Evolutionary conservation across 2,113 vertebrate species (phyloP).

Genomic region (Pagrus major): DNA sequence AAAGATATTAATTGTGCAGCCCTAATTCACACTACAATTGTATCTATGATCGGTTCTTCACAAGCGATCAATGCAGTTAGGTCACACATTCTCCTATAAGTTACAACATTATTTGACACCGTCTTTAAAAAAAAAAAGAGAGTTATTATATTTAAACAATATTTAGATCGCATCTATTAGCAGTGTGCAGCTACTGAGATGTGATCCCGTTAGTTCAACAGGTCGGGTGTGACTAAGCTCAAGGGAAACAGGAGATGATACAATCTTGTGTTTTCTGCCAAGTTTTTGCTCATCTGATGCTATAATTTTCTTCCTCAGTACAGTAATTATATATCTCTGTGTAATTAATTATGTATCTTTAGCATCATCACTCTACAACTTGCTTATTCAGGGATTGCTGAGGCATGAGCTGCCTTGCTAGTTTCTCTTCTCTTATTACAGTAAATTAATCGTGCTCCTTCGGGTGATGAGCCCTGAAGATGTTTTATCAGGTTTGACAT

Average conservation of each 20-base stretch:
- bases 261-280: background rate
- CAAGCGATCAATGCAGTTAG: background rate
- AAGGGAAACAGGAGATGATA: background rate
- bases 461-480: constrained; percentile 57
- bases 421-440: constrained; percentile 58
- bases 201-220: background rate
- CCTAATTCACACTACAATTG: background rate
- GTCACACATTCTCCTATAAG: background rate
- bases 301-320: constrained; percentile 8
- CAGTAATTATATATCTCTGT: too few relatives aligned
- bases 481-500: constrained; percentile 68
- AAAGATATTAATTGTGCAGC: too few relatives aligned
- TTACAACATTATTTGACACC: background rate
- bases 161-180: background rate
- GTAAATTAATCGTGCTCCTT: constrained; percentile 61
- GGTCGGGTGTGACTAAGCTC: background rate
- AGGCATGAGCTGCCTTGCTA: constrained; percentile 30
- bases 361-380: constrained; percentile 19
- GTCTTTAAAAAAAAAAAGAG: background rate
- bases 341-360: too few relatives aligned
- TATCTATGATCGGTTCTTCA: background rate
- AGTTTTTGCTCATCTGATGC: constrained; percentile 7
- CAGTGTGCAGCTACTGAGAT: background rate
- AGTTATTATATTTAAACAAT: background rate
- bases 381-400: constrained; percentile 15